A percentile compares a stretch with the other conserved stretches of the same genome.
Conservation (phyloP, 1,140 invertebrate genomes). For the Homalodisca vitripennis region DNA sequence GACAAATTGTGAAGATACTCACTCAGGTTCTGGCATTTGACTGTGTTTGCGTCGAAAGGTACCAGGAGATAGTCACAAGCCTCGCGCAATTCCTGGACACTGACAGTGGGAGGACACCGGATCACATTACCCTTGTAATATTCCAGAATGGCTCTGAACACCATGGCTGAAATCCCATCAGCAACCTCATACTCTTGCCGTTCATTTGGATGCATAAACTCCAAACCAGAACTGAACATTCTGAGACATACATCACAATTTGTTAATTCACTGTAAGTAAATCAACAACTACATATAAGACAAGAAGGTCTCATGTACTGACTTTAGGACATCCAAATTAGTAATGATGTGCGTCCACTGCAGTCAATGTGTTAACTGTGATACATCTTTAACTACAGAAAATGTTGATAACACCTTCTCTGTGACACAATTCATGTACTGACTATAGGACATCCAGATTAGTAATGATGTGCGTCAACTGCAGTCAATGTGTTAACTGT, state of each 20-base stretch:
- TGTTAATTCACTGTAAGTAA: background rate
- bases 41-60: slow-evolving; percentile 94
- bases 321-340: no score
- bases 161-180: slow-evolving; percentile 94
- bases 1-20: no score
- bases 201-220: slow-evolving; percentile 92
- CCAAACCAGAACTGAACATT: slow-evolving; percentile 95
- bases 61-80: slow-evolving; percentile 98
- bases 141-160: slow-evolving; percentile 95
- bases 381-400: no score
- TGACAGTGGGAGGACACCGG: slow-evolving; percentile 67
- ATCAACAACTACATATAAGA: background rate
- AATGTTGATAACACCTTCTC: no score
- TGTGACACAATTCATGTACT: no score
- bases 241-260: slow-evolving; percentile 54
- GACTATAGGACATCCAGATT: no score
- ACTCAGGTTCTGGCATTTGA: slow-evolving; percentile 94
- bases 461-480: no score
- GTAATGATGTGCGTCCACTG: no score
- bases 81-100: slow-evolving; percentile 92
- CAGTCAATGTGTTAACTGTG: no score
- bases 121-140: slow-evolving; percentile 92
- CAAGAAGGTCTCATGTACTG: background rate
- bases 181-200: slow-evolving; percentile 96
- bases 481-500: no score